These are phyloP conservation scores for Dreissena polymorpha DNA, from an alignment of 1,140 invertebrate species.

Conservation along the genomic window DNA sequence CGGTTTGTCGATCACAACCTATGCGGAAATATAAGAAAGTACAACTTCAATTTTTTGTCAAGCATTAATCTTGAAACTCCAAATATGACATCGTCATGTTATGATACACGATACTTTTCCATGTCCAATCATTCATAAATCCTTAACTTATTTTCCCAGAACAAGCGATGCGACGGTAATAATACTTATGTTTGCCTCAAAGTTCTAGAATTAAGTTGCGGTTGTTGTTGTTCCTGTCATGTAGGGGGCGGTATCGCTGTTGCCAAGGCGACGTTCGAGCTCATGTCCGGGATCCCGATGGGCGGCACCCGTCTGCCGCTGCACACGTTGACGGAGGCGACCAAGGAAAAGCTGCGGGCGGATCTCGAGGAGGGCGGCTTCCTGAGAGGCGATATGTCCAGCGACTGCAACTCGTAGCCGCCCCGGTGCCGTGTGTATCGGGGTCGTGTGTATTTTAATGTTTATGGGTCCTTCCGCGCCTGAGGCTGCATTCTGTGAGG, in stretches of 20 bases:
- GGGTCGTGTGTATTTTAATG: too few relatives aligned
- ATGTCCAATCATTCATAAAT: not conserved
- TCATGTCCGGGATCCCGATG: constrained; percentile 16
- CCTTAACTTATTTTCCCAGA: not conserved
- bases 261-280: constrained; percentile 37
- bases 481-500: too few relatives aligned
- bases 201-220: not conserved
- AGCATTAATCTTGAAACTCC: not conserved
- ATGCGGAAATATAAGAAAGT: too few relatives aligned
- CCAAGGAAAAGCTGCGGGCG: not conserved
- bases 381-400: not conserved
- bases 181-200: not conserved
- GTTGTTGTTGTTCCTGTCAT: not conserved
- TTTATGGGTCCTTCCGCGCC: too few relatives aligned
- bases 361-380: constrained; percentile 27
- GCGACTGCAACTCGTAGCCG: not conserved
- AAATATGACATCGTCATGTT: not conserved
- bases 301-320: constrained; percentile 25
- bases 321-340: not conserved
- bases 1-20: too few relatives aligned
- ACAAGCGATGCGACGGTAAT: not conserved
- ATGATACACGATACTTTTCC: not conserved
- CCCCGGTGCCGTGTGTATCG: too few relatives aligned
- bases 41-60: too few relatives aligned
- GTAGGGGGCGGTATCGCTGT: constrained; percentile 26